A percentile compares a stretch with the other conserved stretches of the same genome.
Conservation (phyloP, 2,888 invertebrate species). For the Caenorhabditis wallacei region DNA sequence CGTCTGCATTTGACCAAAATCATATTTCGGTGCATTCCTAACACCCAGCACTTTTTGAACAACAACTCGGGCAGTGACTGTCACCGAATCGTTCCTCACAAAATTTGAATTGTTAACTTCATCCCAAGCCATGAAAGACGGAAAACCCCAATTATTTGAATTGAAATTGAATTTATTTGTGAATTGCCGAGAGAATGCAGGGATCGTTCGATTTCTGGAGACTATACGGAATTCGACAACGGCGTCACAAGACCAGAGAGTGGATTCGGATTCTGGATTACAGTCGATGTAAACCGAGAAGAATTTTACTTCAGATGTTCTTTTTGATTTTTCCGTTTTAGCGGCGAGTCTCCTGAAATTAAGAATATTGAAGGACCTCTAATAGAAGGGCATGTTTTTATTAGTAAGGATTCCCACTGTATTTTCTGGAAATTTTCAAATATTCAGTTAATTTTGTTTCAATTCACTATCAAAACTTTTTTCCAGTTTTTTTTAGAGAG, state of each 20-base stretch:
- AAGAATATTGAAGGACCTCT: not conserved
- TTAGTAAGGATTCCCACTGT: no score
- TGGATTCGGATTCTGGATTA: slow-evolving; percentile 81
- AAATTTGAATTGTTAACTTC: slow-evolving; percentile 68
- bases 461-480: no score
- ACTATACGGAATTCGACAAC: slow-evolving; percentile 74
- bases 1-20: slow-evolving; percentile 73
- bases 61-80: slow-evolving; percentile 79
- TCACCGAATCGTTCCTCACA: slow-evolving; percentile 76
- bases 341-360: slow-evolving; percentile 81
- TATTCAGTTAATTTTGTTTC: no score
- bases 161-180: slow-evolving; percentile 82
- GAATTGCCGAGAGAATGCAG: slow-evolving; percentile 77
- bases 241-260: slow-evolving; percentile 82
- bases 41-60: slow-evolving; percentile 80
- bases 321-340: slow-evolving; percentile 81
- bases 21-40: slow-evolving; percentile 74
- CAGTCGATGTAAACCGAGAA: slow-evolving; percentile 83
- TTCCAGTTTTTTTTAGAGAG: no score
- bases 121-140: slow-evolving; percentile 81
- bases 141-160: slow-evolving; percentile 83
- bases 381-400: not conserved
- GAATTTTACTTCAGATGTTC: slow-evolving; percentile 78
- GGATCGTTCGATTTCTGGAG: slow-evolving; percentile 33
- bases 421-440: no score